Evolutionary conservation across 2,888 invertebrate genomes (phyloP).

Genomic region (Hemaris fuciformis): DNA sequence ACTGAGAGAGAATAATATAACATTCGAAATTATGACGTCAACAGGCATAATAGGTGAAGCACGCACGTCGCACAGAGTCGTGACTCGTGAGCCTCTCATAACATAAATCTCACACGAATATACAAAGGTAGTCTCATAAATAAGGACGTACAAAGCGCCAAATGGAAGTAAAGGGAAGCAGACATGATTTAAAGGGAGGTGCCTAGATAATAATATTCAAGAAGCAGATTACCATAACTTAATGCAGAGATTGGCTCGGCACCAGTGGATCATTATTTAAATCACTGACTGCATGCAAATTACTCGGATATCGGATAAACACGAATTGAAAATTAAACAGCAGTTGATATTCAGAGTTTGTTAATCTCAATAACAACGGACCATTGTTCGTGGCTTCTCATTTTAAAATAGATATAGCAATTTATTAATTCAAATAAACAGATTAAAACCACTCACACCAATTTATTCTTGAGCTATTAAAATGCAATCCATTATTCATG

Average conservation of each 20-base stretch:
- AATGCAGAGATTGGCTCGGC: constrained; percentile 44
- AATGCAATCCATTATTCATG: no score
- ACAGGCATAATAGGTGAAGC: constrained; percentile 1
- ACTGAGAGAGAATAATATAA: neutral
- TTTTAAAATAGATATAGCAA: neutral
- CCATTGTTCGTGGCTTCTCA: neutral
- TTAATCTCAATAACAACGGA: constrained; percentile 12
- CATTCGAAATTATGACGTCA: constrained; percentile 12
- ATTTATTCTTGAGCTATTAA: no score
- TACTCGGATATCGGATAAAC: constrained; percentile 42
- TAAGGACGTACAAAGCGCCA: constrained; percentile 46
- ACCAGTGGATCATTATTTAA: constrained; percentile 53
- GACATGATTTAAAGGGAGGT: constrained; percentile 41
- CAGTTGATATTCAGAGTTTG: constrained; percentile 30
- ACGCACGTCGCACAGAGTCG: neutral
- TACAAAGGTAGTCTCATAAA: constrained; percentile 47
- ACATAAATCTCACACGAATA: constrained; percentile 39
- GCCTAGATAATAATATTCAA: constrained; percentile 48
- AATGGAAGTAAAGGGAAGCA: constrained; percentile 39
- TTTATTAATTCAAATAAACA: no score
- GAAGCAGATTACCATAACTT: constrained; percentile 56
- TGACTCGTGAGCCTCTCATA: constrained; percentile 23
- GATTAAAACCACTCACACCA: no score
- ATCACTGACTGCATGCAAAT: constrained; percentile 53
- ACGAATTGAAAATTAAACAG: constrained; percentile 43